A percentile compares a stretch with the other conserved stretches of the same genome.
Conservation (phyloP, 30 jellyfish, hydroid and myxozoan species). For the Sanderia malayensis region DNA sequence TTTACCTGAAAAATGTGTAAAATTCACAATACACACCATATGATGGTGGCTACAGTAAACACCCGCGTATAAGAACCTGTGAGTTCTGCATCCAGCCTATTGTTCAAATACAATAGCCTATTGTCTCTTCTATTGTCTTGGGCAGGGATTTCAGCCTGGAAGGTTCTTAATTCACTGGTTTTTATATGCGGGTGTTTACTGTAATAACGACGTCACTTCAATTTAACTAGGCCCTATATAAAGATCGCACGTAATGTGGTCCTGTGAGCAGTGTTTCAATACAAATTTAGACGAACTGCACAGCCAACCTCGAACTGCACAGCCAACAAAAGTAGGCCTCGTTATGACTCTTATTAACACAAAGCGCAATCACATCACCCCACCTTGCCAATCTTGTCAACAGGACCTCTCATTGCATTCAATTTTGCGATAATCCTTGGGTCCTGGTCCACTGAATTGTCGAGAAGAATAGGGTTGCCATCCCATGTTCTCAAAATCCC, state of each 20-base stretch:
- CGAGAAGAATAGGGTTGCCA: constrained; percentile 76
- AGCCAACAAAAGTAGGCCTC: too few species aligned
- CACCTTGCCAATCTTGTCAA: constrained; percentile 64
- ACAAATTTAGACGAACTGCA: neutral
- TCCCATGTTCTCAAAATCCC: constrained; percentile 20
- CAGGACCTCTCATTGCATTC: constrained; percentile 11
- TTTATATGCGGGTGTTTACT: too few species aligned
- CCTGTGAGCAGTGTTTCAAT: neutral
- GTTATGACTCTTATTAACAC: too few species aligned
- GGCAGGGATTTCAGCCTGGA: too few species aligned
- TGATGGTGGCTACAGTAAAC: neutral
- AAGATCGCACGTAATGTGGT: neutral
- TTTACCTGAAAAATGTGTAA: constrained; percentile 20
- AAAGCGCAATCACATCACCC: too few species aligned
- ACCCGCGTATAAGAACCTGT: too few species aligned
- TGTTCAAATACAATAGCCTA: too few species aligned
- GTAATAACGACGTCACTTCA: neutral
- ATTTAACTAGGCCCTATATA: neutral
- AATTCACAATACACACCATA: neutral
- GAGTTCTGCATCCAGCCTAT: too few species aligned
- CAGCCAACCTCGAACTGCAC: too few species aligned
- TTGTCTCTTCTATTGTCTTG: too few species aligned
- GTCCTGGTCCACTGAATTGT: constrained; percentile 25
- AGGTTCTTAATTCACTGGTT: too few species aligned
- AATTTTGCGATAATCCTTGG: constrained; percentile 8